These are phyloP conservation scores for Hirtodrosophila cameraria DNA, from an alignment of 2,888 invertebrate species.

Conservation along the genomic window DNA sequence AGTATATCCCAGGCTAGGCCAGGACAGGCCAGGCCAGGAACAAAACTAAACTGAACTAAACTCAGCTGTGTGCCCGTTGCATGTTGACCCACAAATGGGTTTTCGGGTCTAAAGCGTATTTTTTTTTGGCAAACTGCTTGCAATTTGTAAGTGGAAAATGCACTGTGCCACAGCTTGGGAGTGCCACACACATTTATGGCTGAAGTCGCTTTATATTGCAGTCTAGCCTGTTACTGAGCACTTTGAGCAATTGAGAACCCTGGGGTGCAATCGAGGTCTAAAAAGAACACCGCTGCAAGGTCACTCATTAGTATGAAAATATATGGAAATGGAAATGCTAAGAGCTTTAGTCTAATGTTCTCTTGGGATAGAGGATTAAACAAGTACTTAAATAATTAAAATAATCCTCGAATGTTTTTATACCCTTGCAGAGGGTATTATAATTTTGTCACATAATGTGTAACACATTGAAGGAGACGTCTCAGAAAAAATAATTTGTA, in stretches of 20 bases:
- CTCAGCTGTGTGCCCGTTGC: constrained; percentile 31
- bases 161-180: neutral
- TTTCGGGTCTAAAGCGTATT: constrained; percentile 18
- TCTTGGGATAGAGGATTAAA: no score
- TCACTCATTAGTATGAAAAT: constrained; percentile 29
- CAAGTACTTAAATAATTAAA: no score
- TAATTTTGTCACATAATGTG: no score
- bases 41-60: constrained; percentile 6
- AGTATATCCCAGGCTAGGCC: constrained; percentile 20
- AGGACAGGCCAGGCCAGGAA: neutral
- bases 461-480: no score
- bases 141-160: constrained; percentile 6
- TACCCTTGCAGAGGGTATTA: no score
- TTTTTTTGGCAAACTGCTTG: constrained; percentile 19
- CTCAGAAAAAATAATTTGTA: no score
- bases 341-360: neutral
- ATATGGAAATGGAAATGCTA: neutral
- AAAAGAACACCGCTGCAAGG: constrained; percentile 5
- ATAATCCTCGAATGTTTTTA: no score
- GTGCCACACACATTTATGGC: constrained; percentile 4
- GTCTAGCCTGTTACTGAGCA: constrained; percentile 22
- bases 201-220: constrained; percentile 5
- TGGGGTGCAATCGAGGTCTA: constrained; percentile 2
- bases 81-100: constrained; percentile 50
- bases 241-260: constrained; percentile 25